These are phyloP conservation scores for Agriopis marginaria DNA, from an alignment of 2,888 invertebrate species.

Conservation along the genomic window DNA sequence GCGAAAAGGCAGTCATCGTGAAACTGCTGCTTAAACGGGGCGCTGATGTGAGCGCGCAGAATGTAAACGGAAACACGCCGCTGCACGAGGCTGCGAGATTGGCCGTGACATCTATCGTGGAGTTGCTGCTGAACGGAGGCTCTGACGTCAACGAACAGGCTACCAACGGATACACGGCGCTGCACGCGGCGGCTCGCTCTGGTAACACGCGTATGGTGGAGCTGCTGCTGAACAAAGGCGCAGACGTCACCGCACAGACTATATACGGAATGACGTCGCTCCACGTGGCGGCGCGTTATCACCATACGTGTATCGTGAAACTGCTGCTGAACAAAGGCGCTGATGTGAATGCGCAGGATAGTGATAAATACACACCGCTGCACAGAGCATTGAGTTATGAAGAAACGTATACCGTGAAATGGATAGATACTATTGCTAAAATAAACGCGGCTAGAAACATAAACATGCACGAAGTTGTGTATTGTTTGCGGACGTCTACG, in stretches of 20 bases:
- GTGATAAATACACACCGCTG: not conserved
- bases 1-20: not conserved
- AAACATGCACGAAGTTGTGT: no score
- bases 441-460: no score
- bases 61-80: not conserved
- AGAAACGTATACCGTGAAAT: no score
- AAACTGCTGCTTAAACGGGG: conserved; percentile 44
- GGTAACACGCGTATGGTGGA: not conserved
- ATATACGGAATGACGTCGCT: not conserved
- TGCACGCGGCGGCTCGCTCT: not conserved
- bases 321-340: not conserved
- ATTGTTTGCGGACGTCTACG: no score
- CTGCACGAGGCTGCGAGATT: not conserved
- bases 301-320: not conserved
- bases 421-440: no score
- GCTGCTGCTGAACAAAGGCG: not conserved
- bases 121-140: not conserved
- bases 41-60: conserved; percentile 29
- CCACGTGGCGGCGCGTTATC: not conserved
- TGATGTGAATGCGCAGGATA: not conserved
- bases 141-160: not conserved
- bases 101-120: not conserved
- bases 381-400: not conserved
- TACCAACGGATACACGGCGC: not conserved
- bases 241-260: not conserved